phyloP scores from a whole-genome alignment of 2,797 vertebrate species.

The Tragopan temminckii region DNA sequence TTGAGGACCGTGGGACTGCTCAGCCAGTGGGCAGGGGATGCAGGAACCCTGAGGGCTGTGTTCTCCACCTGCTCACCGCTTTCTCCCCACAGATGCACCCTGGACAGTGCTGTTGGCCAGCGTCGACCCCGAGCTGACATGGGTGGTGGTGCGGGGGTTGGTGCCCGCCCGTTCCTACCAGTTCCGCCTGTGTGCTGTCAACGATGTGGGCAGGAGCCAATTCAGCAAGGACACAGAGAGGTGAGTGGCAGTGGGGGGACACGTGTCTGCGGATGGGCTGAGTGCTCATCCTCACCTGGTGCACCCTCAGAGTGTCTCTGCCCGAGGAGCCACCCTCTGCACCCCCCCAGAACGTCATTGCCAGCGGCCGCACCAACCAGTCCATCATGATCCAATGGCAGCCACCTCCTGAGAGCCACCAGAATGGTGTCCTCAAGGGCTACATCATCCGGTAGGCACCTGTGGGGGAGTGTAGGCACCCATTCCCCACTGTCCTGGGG shows the following conservation, averaged over 20 bases:
- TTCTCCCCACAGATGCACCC: conserved; percentile 85
- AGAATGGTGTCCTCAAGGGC: conserved; percentile 93
- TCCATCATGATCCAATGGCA: conserved; percentile 99
- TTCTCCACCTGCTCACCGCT: background rate
- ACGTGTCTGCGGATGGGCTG: fast-evolving
- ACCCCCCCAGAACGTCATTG: conserved; percentile 94
- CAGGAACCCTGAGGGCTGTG: background rate
- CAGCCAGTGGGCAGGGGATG: fast-evolving
- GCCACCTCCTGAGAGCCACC: conserved; percentile 93
- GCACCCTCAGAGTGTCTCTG: conserved; percentile 87
- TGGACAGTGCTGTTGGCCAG: conserved; percentile 93
- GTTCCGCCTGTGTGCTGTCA: conserved; percentile 95
- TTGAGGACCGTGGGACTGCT: fast-evolving
- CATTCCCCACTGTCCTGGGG: fast-evolving
- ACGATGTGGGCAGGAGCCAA: conserved; percentile 95
- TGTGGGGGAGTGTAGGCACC: fast-evolving
- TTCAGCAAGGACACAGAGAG: conserved; percentile 97
- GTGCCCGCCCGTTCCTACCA: conserved; percentile 96
- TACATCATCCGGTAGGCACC: conserved; percentile 89
- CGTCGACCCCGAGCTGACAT: conserved; percentile 89
- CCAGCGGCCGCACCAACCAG: conserved; percentile 96
- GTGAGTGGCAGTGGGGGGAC: conserved; percentile 72
- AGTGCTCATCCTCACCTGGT: background rate
- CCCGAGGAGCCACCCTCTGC: conserved; percentile 96
- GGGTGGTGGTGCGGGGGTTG: conserved; percentile 88